phyloP scores from a whole-genome alignment of 2,797 vertebrate species.

The Thunnus albacares region DNA sequence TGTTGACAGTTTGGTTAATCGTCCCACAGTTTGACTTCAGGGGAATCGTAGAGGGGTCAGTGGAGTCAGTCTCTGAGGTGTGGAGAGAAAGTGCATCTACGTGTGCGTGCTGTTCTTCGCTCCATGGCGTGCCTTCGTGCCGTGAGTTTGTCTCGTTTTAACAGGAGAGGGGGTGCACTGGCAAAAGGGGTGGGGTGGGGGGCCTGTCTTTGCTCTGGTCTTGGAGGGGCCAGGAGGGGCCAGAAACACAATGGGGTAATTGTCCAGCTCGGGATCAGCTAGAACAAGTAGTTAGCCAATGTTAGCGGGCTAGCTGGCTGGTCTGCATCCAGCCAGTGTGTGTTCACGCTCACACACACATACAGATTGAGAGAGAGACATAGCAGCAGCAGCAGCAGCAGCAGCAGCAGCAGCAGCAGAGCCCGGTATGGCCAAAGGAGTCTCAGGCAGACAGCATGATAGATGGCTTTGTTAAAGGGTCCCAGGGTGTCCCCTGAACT shows the following conservation, averaged over 20 bases:
- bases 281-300: slow-evolving; percentile 47
- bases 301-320: slow-evolving; percentile 47
- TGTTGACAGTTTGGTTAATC: slow-evolving; percentile 81
- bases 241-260: slow-evolving; percentile 74
- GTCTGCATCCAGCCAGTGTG: slow-evolving; percentile 59
- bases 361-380: slow-evolving; percentile 84
- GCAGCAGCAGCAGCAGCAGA: slow-evolving; percentile 81
- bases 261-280: slow-evolving; percentile 64
- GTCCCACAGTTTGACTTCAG: slow-evolving; percentile 74
- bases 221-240: slow-evolving; percentile 48
- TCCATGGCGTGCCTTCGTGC: slow-evolving; percentile 45
- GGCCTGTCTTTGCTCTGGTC: slow-evolving; percentile 70
- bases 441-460: slow-evolving; percentile 87
- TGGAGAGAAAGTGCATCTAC: slow-evolving; percentile 54
- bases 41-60: slow-evolving; percentile 66
- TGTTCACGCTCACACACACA: slow-evolving; percentile 52
- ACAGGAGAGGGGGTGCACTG: slow-evolving; percentile 27
- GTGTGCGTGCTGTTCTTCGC: slow-evolving; percentile 34
- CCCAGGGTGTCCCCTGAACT: slow-evolving; percentile 99
- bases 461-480: slow-evolving; percentile 92
- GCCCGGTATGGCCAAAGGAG: slow-evolving; percentile 81
- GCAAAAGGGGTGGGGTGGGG: slow-evolving; percentile 20
- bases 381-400: slow-evolving; percentile 81
- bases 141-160: slow-evolving; percentile 68
- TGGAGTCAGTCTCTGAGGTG: slow-evolving; percentile 61